A percentile compares a stretch with the other conserved stretches of the same genome.
Conservation (phyloP, 2,797 vertebrate species). For the Cheirogaleus major region DNA sequence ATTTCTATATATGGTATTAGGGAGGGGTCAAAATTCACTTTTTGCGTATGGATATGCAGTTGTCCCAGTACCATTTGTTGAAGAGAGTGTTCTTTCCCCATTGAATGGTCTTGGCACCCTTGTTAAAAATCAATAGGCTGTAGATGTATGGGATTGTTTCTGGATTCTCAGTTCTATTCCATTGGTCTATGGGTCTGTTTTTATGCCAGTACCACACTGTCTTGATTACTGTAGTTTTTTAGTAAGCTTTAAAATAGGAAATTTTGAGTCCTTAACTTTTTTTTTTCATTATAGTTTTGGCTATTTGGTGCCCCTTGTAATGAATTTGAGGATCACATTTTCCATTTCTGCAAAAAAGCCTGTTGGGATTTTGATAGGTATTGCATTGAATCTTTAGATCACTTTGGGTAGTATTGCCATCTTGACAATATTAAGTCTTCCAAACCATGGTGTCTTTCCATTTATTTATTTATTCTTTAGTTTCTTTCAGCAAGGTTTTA, state of each 20-base stretch:
- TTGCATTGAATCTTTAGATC: background rate
- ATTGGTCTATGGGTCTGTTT: background rate
- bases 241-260: constrained; percentile 10
- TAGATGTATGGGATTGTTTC: background rate
- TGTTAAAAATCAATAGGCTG: background rate
- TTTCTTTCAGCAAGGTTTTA: background rate
- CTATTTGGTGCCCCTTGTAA: background rate
- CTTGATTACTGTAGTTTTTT: background rate
- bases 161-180: background rate
- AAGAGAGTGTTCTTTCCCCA: background rate
- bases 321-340: background rate
- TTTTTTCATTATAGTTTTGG: background rate
- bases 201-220: background rate
- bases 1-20: background rate
- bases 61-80: background rate
- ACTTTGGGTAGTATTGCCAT: background rate
- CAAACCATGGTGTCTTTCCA: background rate
- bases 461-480: background rate
- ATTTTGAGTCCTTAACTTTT: background rate
- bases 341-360: background rate
- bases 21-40: background rate
- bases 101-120: background rate
- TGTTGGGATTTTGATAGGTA: background rate
- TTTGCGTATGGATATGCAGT: background rate
- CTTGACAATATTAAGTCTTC: background rate